These are phyloP conservation scores for Cariama cristata DNA, from an alignment of 2,113 vertebrate genomes.

Conservation along the genomic window DNA sequence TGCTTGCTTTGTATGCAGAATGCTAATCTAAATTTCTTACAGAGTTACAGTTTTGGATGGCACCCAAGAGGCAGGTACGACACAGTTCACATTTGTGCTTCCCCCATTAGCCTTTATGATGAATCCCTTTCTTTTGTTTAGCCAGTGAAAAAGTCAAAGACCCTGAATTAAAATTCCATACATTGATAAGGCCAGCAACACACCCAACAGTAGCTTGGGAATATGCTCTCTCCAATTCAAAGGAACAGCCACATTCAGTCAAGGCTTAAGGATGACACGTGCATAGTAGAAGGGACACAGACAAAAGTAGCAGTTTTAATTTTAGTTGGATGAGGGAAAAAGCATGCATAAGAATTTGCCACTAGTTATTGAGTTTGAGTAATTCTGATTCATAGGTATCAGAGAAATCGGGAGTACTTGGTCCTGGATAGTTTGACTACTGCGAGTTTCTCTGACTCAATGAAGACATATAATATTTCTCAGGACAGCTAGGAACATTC, in stretches of 20 bases:
- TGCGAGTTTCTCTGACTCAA: not conserved
- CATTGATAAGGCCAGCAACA: not conserved
- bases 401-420: not conserved
- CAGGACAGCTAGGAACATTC: not conserved
- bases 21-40: not conserved
- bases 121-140: not conserved
- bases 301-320: not conserved
- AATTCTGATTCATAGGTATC: not conserved
- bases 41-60: not conserved
- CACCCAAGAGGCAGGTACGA: not conserved
- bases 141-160: not conserved
- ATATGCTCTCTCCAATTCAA: not conserved
- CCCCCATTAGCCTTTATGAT: not conserved
- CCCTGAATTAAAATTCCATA: not conserved
- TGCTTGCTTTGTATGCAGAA: not conserved
- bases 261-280: not conserved
- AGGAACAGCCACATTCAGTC: not conserved
- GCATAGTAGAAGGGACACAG: not conserved
- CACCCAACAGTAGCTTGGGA: not conserved
- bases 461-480: not conserved
- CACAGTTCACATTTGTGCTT: not conserved
- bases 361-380: not conserved
- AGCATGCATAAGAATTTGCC: fast-evolving
- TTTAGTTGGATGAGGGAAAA: not conserved
- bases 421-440: not conserved